Evolutionary conservation across 2,888 invertebrate species (phyloP).

Genomic region (Pterostichus madidus): DNA sequence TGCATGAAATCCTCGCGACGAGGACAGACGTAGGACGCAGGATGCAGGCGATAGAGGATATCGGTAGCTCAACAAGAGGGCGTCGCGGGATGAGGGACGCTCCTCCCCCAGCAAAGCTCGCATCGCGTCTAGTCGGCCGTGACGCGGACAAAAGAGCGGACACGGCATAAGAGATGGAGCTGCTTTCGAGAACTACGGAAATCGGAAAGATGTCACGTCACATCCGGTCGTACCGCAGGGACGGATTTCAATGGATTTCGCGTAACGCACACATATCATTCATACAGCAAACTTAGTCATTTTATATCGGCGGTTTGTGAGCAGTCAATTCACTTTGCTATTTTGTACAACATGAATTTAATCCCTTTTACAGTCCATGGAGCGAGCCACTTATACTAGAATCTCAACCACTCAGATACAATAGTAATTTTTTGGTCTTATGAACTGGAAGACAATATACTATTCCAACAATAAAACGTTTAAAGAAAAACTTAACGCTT

Average conservation of each 20-base stretch:
- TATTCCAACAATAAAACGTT: too few relatives aligned
- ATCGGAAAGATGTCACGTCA: constrained; percentile 64
- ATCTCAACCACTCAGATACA: too few relatives aligned
- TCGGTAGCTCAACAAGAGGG: constrained; percentile 7
- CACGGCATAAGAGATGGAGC: constrained; percentile 62
- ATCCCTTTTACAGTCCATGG: too few relatives aligned
- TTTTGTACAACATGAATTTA: too few relatives aligned
- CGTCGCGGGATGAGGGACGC: not conserved
- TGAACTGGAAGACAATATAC: too few relatives aligned
- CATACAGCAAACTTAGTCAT: too few relatives aligned
- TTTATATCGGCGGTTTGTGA: too few relatives aligned
- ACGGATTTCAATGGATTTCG: constrained; percentile 15
- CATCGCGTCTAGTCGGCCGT: constrained; percentile 54
- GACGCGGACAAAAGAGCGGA: constrained; percentile 64
- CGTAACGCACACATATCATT: too few relatives aligned
- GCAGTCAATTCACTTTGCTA: too few relatives aligned
- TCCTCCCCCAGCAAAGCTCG: constrained; percentile 13
- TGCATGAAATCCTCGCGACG: constrained; percentile 71
- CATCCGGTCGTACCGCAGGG: constrained; percentile 33
- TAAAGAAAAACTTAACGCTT: too few relatives aligned
- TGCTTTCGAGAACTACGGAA: constrained; percentile 60
- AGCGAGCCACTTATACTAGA: too few relatives aligned
- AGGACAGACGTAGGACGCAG: not conserved
- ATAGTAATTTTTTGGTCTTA: too few relatives aligned
- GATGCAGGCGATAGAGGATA: constrained; percentile 1